These are phyloP conservation scores for Trissolcus brochymenae DNA, from an alignment of 2,888 invertebrate genomes.

Conservation along the genomic window DNA sequence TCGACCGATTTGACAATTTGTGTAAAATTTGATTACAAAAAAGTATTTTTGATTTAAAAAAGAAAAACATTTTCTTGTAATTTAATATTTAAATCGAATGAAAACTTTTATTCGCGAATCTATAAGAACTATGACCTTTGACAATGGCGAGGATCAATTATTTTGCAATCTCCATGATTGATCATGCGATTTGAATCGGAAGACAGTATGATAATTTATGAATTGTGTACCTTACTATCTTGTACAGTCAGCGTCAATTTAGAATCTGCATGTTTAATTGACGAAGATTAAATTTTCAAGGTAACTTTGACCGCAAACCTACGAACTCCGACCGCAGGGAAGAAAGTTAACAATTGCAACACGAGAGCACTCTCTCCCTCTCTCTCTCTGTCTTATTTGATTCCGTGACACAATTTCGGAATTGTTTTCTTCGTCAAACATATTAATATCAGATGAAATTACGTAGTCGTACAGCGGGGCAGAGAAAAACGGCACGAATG, in stretches of 20 bases:
- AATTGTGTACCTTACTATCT: not conserved
- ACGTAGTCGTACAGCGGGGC: too few species aligned
- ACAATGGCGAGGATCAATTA: too few species aligned
- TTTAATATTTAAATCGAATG: not conserved
- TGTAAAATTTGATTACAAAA: too few species aligned
- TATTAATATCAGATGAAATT: too few species aligned
- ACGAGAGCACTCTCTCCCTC: slow-evolving; percentile 7
- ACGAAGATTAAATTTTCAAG: slow-evolving; percentile 37
- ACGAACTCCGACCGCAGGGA: slow-evolving; percentile 12
- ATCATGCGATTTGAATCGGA: too few species aligned
- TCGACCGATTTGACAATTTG: too few species aligned
- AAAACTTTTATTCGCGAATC: not conserved
- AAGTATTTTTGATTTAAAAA: too few species aligned
- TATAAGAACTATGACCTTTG: not conserved
- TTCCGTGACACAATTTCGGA: slow-evolving; percentile 1
- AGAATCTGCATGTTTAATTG: slow-evolving; percentile 30
- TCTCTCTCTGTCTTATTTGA: slow-evolving; percentile 8
- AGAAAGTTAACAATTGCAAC: slow-evolving; percentile 23
- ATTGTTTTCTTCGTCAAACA: too few species aligned
- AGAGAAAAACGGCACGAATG: too few species aligned
- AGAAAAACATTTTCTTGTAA: too few species aligned
- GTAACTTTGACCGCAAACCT: slow-evolving; percentile 20
- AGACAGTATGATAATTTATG: not conserved
- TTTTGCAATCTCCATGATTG: too few species aligned
- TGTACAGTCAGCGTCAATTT: slow-evolving; percentile 12